These are phyloP conservation scores for Rhynchophorus ferrugineus DNA, from an alignment of 1,140 invertebrate genomes.

Conservation along the genomic window DNA sequence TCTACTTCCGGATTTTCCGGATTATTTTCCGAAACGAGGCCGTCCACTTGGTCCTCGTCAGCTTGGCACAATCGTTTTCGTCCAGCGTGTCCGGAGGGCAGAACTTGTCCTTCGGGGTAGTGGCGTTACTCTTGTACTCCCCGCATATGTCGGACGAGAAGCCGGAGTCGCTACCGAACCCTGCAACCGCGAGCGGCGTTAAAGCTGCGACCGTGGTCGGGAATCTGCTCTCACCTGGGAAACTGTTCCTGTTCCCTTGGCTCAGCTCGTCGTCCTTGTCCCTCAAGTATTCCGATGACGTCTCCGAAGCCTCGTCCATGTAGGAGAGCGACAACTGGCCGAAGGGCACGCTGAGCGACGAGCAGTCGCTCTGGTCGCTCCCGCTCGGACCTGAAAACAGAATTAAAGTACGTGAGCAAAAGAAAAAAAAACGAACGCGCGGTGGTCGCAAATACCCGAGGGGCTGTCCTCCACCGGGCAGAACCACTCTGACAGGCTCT, in stretches of 20 bases:
- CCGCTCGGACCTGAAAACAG: not conserved
- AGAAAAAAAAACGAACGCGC: not conserved
- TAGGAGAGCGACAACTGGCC: constrained; percentile 38
- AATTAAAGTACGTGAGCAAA: not conserved
- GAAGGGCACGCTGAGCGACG: constrained; percentile 37
- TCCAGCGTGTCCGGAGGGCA: constrained; percentile 34
- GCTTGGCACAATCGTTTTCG: constrained; percentile 37
- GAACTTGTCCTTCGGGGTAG: constrained; percentile 37
- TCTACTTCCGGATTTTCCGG: constrained; percentile 36
- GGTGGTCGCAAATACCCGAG: constrained; percentile 3
- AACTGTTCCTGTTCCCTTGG: constrained; percentile 26
- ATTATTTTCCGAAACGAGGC: constrained; percentile 38
- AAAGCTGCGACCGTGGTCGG: too few relatives aligned
- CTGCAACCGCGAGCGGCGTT: too few relatives aligned
- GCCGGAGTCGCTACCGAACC: constrained; percentile 41
- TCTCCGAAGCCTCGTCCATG: constrained; percentile 38
- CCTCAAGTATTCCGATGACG: constrained; percentile 25
- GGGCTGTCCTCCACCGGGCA: constrained; percentile 28
- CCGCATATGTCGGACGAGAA: constrained; percentile 39
- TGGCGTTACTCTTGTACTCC: constrained; percentile 36
- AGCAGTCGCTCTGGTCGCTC: constrained; percentile 33
- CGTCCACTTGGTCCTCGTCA: constrained; percentile 40
- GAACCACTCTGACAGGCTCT: constrained; percentile 39
- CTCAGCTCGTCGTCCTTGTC: constrained; percentile 23
- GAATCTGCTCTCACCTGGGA: constrained; percentile 39